Evolutionary conservation across 2,797 vertebrate genomes (phyloP).

Genomic region (Nothura maculosa): DNA sequence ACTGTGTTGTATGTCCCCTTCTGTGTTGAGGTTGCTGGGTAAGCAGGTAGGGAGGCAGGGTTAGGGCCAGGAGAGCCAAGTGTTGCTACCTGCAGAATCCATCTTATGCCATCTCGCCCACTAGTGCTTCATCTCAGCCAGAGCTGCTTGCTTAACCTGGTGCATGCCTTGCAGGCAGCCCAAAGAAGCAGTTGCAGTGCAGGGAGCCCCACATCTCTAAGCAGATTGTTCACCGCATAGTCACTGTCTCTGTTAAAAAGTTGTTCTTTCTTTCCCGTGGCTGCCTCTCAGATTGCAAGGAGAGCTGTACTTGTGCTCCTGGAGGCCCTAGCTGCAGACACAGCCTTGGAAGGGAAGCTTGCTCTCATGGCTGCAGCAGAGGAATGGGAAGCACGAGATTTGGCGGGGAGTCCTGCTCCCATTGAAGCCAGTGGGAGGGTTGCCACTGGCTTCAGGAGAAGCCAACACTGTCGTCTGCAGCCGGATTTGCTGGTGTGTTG

Average conservation of each 20-base stretch:
- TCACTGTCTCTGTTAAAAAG: neutral
- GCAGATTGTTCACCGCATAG: neutral
- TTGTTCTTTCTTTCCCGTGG: conserved; percentile 5
- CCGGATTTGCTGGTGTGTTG: conserved; percentile 61
- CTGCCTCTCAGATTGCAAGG: conserved; percentile 7
- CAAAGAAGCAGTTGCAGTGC: neutral
- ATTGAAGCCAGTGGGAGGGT: conserved; percentile 64
- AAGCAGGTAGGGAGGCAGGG: neutral
- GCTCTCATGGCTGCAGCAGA: conserved; percentile 49
- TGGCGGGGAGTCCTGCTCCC: conserved; percentile 58
- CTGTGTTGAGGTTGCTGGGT: neutral
- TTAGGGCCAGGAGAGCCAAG: neutral
- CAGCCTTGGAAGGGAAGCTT: conserved; percentile 62
- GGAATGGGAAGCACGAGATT: conserved; percentile 75
- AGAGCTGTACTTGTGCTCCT: conserved; percentile 31
- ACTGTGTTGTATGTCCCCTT: neutral
- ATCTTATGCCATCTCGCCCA: neutral
- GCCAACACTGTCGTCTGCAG: conserved; percentile 58
- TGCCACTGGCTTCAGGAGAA: conserved; percentile 60
- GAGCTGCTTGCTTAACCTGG: neutral
- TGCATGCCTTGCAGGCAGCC: neutral
- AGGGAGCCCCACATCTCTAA: neutral
- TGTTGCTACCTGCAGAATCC: neutral
- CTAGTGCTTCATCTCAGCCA: neutral
- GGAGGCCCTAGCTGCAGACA: conserved; percentile 58